Evolutionary conservation across 37 sponge, comb jelly and placozoan genomes (phyloP).

Genomic region (Tethya wilhelma): DNA sequence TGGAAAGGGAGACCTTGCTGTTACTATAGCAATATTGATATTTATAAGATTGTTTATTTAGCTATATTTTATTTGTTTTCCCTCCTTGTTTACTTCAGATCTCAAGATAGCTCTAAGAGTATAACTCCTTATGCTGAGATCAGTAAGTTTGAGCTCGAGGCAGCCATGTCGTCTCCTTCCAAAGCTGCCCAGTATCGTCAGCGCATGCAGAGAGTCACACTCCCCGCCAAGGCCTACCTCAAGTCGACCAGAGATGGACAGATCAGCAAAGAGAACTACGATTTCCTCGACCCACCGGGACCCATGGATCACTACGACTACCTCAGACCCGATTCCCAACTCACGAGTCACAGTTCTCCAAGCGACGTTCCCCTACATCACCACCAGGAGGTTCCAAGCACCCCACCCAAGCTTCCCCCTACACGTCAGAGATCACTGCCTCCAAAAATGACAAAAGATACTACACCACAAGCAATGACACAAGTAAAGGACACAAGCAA

Average conservation of each 20-base stretch:
- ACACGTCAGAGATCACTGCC: too few relatives aligned
- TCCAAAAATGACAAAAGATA: too few relatives aligned
- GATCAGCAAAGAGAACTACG: conserved; percentile 14
- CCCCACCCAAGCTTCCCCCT: too few relatives aligned
- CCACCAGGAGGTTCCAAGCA: too few relatives aligned
- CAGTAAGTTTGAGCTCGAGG: not conserved
- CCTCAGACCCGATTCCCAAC: conserved; percentile 2
- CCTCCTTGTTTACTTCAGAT: not conserved
- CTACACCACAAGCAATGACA: not conserved
- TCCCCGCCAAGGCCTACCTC: conserved; percentile 14
- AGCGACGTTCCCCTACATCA: too few relatives aligned
- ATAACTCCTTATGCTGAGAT: conserved; percentile 22
- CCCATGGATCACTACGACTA: not conserved
- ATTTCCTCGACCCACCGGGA: conserved; percentile 14
- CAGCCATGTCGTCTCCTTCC: not conserved
- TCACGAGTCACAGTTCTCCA: not conserved
- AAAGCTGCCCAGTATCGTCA: not conserved
- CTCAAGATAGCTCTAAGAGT: not conserved
- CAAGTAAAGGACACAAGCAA: not conserved
- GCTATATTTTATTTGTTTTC: not conserved
- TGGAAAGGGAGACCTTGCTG: too few relatives aligned
- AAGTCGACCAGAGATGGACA: conserved; percentile 6
- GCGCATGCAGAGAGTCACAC: not conserved
- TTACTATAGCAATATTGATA: too few relatives aligned
- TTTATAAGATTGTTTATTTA: too few relatives aligned